Percentiles rank a stretch among this genome's conserved stretches.
Evolutionary conservation across 2,888 invertebrate genomes (phyloP).

Genomic region (Melitaea athalia): DNA sequence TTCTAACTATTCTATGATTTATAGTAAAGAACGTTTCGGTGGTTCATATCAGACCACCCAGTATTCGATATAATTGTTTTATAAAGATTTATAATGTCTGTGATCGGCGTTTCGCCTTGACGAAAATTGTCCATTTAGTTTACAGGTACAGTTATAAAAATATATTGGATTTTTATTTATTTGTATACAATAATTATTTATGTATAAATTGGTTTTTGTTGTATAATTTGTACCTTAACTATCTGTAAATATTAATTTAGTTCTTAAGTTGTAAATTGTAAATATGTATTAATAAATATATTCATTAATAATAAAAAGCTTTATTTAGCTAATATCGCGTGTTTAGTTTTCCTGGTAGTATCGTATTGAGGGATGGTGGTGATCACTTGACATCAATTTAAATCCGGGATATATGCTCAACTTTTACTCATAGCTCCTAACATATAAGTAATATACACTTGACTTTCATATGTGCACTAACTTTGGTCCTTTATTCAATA

Average conservation of each 20-base stretch:
- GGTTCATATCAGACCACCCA: conserved; percentile 65
- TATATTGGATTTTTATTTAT: conserved; percentile 28
- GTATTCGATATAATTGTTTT: conserved; percentile 60
- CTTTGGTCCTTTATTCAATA: too few species aligned
- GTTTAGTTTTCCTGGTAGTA: too few species aligned
- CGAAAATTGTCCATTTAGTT: conserved; percentile 35
- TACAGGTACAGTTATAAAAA: conserved; percentile 28
- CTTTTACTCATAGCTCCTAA: too few species aligned
- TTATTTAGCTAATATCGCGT: neutral
- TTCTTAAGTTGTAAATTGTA: too few species aligned
- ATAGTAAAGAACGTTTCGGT: conserved; percentile 55
- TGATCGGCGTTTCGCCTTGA: conserved; percentile 42
- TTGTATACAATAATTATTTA: neutral
- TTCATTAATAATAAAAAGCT: neutral
- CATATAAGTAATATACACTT: too few species aligned
- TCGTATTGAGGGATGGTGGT: too few species aligned
- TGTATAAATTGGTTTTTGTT: neutral
- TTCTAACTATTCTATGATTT: conserved; percentile 46
- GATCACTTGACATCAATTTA: too few species aligned
- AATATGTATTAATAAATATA: too few species aligned
- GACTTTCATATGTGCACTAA: too few species aligned
- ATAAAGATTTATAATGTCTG: conserved; percentile 62
- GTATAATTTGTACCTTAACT: too few species aligned
- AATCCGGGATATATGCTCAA: too few species aligned
- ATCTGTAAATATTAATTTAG: too few species aligned